These are phyloP conservation scores for Zele albiditarsus DNA, from an alignment of 2,888 invertebrate species.

Conservation along the genomic window DNA sequence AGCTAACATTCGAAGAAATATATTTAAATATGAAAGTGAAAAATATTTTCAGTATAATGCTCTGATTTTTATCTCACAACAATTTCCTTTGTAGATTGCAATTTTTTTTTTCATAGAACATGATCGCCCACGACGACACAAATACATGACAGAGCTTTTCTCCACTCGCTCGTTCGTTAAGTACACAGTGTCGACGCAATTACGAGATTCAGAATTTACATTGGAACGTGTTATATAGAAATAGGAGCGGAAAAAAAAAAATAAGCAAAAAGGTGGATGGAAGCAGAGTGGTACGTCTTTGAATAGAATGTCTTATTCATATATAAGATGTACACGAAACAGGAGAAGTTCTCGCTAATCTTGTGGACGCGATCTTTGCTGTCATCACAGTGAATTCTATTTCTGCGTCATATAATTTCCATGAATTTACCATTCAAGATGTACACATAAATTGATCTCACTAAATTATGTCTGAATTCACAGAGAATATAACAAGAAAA, in stretches of 20 bases:
- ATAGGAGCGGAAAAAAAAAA: no score
- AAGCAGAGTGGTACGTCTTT: conserved; percentile 22
- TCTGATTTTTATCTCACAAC: no score
- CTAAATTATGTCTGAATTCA: conserved; percentile 24
- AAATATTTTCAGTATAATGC: no score
- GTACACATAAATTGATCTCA: conserved; percentile 17
- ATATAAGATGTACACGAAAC: conserved; percentile 24
- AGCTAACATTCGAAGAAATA: no score
- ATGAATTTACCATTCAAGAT: conserved; percentile 8
- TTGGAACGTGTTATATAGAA: background rate
- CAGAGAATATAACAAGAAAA: conserved; percentile 3
- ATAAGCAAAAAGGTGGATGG: background rate
- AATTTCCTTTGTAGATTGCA: no score
- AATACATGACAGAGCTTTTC: conserved; percentile 8
- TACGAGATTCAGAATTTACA: conserved; percentile 18
- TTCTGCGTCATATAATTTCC: conserved; percentile 20
- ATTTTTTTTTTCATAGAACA: conserved; percentile 11
- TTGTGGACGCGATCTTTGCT: conserved; percentile 43
- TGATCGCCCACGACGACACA: conserved; percentile 25
- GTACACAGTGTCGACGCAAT: conserved; percentile 32
- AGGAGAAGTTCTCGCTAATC: conserved; percentile 36
- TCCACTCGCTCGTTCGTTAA: background rate
- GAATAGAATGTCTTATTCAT: conserved; percentile 42
- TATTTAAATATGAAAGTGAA: no score
- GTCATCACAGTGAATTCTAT: conserved; percentile 42